These are phyloP conservation scores for Caracal caracal DNA, from an alignment of 2,113 vertebrate species.

Conservation along the genomic window DNA sequence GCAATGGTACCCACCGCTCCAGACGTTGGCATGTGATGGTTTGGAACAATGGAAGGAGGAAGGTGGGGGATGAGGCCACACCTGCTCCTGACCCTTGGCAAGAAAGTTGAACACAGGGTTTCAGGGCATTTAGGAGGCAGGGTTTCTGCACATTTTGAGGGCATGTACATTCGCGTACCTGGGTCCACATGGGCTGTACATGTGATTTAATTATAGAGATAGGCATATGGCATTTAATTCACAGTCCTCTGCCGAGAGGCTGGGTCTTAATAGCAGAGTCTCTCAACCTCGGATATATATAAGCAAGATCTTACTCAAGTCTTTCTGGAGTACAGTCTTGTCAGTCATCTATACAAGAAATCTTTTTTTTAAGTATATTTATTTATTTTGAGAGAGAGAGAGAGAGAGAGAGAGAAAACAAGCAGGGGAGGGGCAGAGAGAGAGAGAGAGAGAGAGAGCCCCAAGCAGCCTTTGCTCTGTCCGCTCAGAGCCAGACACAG, in stretches of 20 bases:
- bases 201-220: neutral
- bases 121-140: neutral
- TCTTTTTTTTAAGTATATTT: neutral
- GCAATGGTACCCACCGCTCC: too few species aligned
- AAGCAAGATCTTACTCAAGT: too few species aligned
- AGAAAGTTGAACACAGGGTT: too few species aligned
- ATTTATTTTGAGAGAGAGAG: too few species aligned
- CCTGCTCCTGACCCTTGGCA: neutral
- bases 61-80: rapidly evolving
- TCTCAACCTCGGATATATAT: neutral
- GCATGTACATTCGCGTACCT: rapidly evolving
- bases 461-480: too few species aligned
- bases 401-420: too few species aligned
- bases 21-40: too few species aligned
- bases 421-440: too few species aligned
- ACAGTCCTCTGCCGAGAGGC: too few species aligned
- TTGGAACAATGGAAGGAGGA: neutral
- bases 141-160: neutral
- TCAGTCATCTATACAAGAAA: neutral
- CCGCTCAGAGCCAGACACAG: too few species aligned
- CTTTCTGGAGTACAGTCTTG: neutral
- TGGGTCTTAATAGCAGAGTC: too few species aligned
- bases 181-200: rapidly evolving
- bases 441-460: too few species aligned
- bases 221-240: neutral